Base-by-base conservation (phyloP, 2,797 vertebrate species). In the Channa striata region DNA sequence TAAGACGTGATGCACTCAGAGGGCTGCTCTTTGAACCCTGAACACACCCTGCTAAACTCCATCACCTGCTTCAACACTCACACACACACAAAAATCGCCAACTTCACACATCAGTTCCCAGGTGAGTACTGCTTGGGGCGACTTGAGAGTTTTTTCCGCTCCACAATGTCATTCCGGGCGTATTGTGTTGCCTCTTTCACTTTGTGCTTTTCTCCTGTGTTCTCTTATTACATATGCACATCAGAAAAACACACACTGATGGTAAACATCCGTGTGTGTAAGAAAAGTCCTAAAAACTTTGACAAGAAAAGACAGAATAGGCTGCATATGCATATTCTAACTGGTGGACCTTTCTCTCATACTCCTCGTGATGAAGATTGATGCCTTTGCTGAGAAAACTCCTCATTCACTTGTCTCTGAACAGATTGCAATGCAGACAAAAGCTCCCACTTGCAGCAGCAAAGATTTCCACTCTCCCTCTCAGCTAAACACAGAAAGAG, bases 1-100 rank as follows among this genome's bases (percentile, higher is more conserved):
- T 84, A 82, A 88, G 89, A 91, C 48, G 78, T 72, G 89, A 88
- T 85, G 88, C 71, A 66, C 87, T 88, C 64, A 0, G 68, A 89
- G 89, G 86, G 80, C 59, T 88, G 89, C 89, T 92, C 89, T 92
- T 89, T 93, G 91, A 93, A 92, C 91, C 87, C 85, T 79, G 80
- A 91, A 90, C 85, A 82, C 87, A 84, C 81, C 90, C 82, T 44
- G 59, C 87, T 92, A 91, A 90, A 92, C 88, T 87, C 81, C 77
- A 92, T 93, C 91, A 90, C 86, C 89, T 89, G 89, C 89, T 77
- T 82, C 83, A 86, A 71, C 89, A 84, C 80, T 72, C 80, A 74
- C 72, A 69, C 66, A 69, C 66, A 68, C 60, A 50, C 68, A 49
- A 68, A 52, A 71, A 53, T 42, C 61, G 53, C 58, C 66, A 74